Evolutionary conservation across 2,797 vertebrate genomes (phyloP).

Genomic region (Alfaro cultratus): DNA sequence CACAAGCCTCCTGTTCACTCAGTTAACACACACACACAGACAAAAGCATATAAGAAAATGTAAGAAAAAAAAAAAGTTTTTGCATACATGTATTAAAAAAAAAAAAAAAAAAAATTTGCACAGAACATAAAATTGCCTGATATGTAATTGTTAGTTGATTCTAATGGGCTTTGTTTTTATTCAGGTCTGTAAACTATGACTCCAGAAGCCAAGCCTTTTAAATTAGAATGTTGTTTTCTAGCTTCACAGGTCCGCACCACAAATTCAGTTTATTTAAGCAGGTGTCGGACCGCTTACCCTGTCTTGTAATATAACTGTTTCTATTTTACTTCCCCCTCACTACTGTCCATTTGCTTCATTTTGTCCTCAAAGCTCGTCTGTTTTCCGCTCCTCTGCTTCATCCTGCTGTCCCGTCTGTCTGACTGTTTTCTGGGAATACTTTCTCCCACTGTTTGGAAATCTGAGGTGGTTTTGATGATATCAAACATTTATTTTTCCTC

Average conservation of each 20-base stretch:
- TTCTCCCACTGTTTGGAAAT: slow-evolving; percentile 17
- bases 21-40: slow-evolving; percentile 33
- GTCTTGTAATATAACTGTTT: slow-evolving; percentile 54
- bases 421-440: slow-evolving; percentile 33
- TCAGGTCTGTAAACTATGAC: slow-evolving; percentile 62
- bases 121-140: slow-evolving; percentile 77
- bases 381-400: slow-evolving; percentile 23
- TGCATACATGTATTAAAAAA: slow-evolving; percentile 12
- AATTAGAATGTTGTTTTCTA: slow-evolving; percentile 72
- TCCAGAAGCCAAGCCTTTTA: slow-evolving; percentile 72
- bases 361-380: slow-evolving; percentile 27
- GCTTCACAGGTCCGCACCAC: slow-evolving; percentile 37
- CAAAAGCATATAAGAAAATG: slow-evolving; percentile 25
- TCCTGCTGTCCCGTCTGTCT: slow-evolving; percentile 36
- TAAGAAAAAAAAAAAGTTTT: slow-evolving; percentile 29
- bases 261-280: slow-evolving; percentile 43
- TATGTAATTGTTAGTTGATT: slow-evolving; percentile 73
- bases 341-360: slow-evolving; percentile 43
- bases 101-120: slow-evolving; percentile 64
- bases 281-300: slow-evolving; percentile 64
- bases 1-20: slow-evolving; percentile 71
- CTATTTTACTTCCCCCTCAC: slow-evolving; percentile 26
- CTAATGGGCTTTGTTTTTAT: slow-evolving; percentile 73
- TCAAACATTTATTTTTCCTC: neutral
- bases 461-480: slow-evolving; percentile 24